These are phyloP conservation scores for Elmis aenea DNA, from an alignment of 2,888 invertebrate genomes.

Conservation along the genomic window DNA sequence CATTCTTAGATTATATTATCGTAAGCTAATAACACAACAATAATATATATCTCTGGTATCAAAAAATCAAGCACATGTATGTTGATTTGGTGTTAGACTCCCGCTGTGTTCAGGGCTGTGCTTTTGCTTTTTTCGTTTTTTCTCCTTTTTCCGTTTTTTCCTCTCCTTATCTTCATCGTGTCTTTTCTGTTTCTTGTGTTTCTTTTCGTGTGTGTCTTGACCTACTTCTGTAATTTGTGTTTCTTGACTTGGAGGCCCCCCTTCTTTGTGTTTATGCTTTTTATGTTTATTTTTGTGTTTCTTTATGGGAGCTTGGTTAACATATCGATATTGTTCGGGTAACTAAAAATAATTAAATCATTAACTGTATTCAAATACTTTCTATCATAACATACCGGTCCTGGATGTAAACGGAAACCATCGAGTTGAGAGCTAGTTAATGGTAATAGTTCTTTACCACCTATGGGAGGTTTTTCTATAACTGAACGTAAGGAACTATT, in stretches of 20 bases:
- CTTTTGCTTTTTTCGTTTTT: slow-evolving; percentile 91
- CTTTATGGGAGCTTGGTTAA: slow-evolving; percentile 86
- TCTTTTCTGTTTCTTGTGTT: slow-evolving; percentile 90
- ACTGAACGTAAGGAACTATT: slow-evolving; percentile 87
- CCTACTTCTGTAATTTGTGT: slow-evolving; percentile 60
- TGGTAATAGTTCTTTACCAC: slow-evolving; percentile 83
- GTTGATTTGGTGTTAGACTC: slow-evolving; percentile 59
- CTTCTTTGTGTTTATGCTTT: slow-evolving; percentile 89
- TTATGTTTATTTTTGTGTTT: slow-evolving; percentile 95
- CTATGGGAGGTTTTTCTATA: slow-evolving; percentile 92
- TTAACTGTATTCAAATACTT: slow-evolving; percentile 2
- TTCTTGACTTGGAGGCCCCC: slow-evolving; percentile 72
- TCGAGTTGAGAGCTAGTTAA: slow-evolving; percentile 83
- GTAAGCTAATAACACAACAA: too few species aligned
- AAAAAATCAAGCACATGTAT: slow-evolving; percentile 31
- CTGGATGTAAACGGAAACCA: slow-evolving; percentile 92
- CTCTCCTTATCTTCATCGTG: slow-evolving; percentile 92
- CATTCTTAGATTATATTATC: too few species aligned
- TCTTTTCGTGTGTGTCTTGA: slow-evolving; percentile 86
- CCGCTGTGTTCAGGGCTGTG: slow-evolving; percentile 83
- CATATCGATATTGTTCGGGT: slow-evolving; percentile 91
- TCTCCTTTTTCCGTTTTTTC: slow-evolving; percentile 92
- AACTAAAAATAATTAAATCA: slow-evolving; percentile 51
- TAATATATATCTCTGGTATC: too few species aligned
- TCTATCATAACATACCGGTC: slow-evolving; percentile 56